Evolutionary conservation across 1,140 invertebrate species (phyloP).

Genomic region (Dreissena rostriformis): DNA sequence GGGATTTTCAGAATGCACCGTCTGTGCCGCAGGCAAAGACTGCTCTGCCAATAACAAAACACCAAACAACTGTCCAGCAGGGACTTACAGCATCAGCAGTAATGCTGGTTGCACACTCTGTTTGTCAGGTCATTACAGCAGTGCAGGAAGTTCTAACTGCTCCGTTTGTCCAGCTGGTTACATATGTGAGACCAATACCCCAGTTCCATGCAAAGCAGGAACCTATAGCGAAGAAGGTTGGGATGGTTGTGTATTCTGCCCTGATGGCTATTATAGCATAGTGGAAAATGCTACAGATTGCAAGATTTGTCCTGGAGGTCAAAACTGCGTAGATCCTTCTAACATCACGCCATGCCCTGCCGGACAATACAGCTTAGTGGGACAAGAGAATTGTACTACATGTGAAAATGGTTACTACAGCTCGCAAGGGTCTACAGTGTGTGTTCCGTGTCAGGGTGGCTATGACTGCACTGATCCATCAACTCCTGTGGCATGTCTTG

Average conservation of each 20-base stretch:
- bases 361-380: slow-evolving; percentile 55
- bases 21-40: slow-evolving; percentile 60
- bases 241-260: slow-evolving; percentile 31
- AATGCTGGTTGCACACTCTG: slow-evolving; percentile 49
- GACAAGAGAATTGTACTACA: slow-evolving; percentile 18
- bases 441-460: slow-evolving; percentile 66
- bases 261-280: slow-evolving; percentile 58
- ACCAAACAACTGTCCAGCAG: slow-evolving; percentile 48
- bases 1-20: slow-evolving; percentile 33
- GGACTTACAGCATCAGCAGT: slow-evolving; percentile 58
- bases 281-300: slow-evolving; percentile 44
- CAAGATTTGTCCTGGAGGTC: slow-evolving; percentile 67
- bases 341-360: slow-evolving; percentile 50
- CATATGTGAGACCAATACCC: slow-evolving; percentile 48
- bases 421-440: slow-evolving; percentile 51
- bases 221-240: slow-evolving; percentile 28
- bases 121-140: slow-evolving; percentile 34
- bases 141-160: slow-evolving; percentile 43
- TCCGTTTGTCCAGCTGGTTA: slow-evolving; percentile 61
- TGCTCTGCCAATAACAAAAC: slow-evolving; percentile 27
- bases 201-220: slow-evolving; percentile 9
- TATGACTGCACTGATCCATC: slow-evolving; percentile 55
- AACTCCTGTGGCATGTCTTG: slow-evolving; percentile 54
- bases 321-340: slow-evolving; percentile 54
- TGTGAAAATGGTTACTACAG: slow-evolving; percentile 57